Conservation (phyloP, 2,888 invertebrate genomes). For the Bombylius major region DNA sequence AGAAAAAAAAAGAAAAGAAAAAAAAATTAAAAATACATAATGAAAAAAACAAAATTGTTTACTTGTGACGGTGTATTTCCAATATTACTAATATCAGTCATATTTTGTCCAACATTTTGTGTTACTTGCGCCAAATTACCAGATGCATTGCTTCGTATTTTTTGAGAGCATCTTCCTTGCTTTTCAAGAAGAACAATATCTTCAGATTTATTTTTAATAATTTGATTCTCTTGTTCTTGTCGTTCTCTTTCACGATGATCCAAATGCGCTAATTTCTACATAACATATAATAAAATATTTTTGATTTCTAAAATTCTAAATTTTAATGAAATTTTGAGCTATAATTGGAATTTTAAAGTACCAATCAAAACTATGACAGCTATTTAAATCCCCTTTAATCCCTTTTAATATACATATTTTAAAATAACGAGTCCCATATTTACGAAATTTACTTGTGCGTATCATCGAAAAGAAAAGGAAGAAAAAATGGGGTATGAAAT, state of each 20-base stretch:
- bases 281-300: not conserved
- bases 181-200: conserved; percentile 19
- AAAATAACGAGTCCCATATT: too few relatives aligned
- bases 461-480: too few relatives aligned
- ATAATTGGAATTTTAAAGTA: too few relatives aligned
- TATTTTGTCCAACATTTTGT: conserved; percentile 19
- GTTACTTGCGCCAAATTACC: conserved; percentile 19
- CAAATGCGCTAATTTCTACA: conserved; percentile 16
- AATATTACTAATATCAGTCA: conserved; percentile 20
- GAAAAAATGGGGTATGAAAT: too few relatives aligned
- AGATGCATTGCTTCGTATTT: conserved; percentile 14
- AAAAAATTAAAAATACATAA: not conserved
- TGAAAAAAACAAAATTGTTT: not conserved
- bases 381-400: too few relatives aligned
- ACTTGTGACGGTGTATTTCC: conserved; percentile 12
- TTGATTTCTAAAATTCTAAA: not conserved
- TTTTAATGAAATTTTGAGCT: too few relatives aligned
- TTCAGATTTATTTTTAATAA: conserved; percentile 14
- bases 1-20: not conserved
- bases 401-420: too few relatives aligned
- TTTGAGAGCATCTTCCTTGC: conserved; percentile 18
- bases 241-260: conserved; percentile 16
- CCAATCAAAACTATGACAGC: too few relatives aligned
- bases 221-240: conserved; percentile 12
- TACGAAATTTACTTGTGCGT: too few relatives aligned